Evolutionary conservation across 2,113 vertebrate genomes (phyloP), one percentile per base, ranked within the genome.

Genomic region (Axis porcinus): DNA sequence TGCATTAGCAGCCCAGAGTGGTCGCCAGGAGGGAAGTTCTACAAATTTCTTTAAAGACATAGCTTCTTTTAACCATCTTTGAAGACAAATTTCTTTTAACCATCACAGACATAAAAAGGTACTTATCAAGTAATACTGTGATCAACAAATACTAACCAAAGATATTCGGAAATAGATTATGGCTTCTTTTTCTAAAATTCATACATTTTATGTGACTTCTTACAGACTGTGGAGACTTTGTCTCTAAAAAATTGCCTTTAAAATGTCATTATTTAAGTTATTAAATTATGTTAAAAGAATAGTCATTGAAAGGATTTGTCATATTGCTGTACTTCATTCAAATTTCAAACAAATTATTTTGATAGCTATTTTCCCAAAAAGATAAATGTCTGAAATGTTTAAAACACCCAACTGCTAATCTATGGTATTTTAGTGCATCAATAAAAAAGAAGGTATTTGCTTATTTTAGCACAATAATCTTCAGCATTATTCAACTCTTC

Each of bases 261-360:
- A 95, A 97, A 81, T 94, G 19, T 11, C 88, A 93, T 78, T 82
- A 90, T 87, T 90, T 93, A 91, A 82, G 17, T 57, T 87, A 87
- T 78, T 78, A 90, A 25, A 91, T 96, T 87, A 67, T 95, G 55
- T 87, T 89, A 89, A 62, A 16, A 74, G 45, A 70, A 60, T 94
- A 88, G 25, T 43, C 6, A 78, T 78, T 92, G 23, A 89, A 91
- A 89, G 60, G 19, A 74, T 85, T 84, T 96, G 12, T 50, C 62
- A 93, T 81, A 83, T 57, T 79, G 23, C 58, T 85, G 3, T 25
- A 88, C 23, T 93, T 91, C 10, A 90, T 30, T 89, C 27, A 91
- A 93, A 84, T 91, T 93, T 93, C n/a, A 95, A 82, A 84, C 13
- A 78, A 81, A 97, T 45, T 40, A 89, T 54, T 90, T 83, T 91